A percentile compares a stretch with the other conserved stretches of the same genome.
phyloP scores from a whole-genome alignment of 2,888 invertebrate species.

The Ditula angustiorana region DNA sequence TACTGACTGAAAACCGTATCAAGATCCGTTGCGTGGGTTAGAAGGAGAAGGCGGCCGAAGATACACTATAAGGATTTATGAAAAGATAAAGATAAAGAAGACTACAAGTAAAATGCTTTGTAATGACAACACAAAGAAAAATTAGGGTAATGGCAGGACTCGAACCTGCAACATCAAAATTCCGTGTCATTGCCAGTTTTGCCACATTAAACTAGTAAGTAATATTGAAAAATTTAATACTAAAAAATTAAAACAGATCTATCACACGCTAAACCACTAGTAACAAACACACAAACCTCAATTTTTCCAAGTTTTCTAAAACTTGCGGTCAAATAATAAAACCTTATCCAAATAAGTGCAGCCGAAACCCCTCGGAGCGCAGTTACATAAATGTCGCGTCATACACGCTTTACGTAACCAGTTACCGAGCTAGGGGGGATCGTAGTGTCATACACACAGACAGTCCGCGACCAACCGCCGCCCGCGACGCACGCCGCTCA shows the following conservation, averaged over 20 bases:
- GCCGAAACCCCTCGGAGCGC: conserved; percentile 7
- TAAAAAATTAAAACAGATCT: not conserved
- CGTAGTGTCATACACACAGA: conserved; percentile 13
- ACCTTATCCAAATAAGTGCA: conserved; percentile 26
- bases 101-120: no score
- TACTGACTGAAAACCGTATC: no score
- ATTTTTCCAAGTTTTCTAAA: conserved; percentile 35
- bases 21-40: no score
- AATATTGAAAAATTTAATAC: no score
- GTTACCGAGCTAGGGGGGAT: conserved; percentile 42
- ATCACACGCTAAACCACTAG: not conserved
- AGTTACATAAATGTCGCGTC: conserved; percentile 55
- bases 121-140: no score
- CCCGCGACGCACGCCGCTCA: conserved; percentile 53
- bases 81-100: no score
- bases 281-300: conserved; percentile 1
- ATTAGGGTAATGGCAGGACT: no score
- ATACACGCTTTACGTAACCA: conserved; percentile 55
- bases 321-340: conserved; percentile 35
- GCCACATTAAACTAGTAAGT: no score
- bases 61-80: no score
- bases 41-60: no score
- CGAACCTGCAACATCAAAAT: no score
- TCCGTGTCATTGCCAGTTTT: no score
- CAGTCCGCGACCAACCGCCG: conserved; percentile 54